phyloP scores from a whole-genome alignment of 2,113 vertebrate genomes.

The Antechinus stuartii region DNA sequence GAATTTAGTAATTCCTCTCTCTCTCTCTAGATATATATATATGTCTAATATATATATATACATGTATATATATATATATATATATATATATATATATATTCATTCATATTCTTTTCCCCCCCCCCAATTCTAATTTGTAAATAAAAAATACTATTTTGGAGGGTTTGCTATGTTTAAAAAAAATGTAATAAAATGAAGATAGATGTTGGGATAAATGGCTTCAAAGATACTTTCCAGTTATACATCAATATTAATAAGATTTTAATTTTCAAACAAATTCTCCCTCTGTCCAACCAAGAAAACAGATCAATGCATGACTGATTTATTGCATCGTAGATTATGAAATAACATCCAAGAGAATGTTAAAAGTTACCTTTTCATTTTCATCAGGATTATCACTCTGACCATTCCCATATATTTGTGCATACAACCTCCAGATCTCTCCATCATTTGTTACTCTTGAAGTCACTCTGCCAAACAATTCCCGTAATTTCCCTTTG shows the following conservation, averaged over 20 bases:
- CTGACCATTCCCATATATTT: conserved; percentile 89
- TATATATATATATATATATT: too few species aligned
- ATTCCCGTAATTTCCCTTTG: conserved; percentile 88
- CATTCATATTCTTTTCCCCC: too few species aligned
- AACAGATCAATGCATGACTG: neutral
- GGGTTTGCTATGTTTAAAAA: neutral
- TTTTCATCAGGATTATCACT: conserved; percentile 87
- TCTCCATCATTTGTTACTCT: conserved; percentile 89
- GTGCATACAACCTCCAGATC: conserved; percentile 93
- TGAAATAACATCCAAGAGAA: neutral
- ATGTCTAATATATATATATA: too few species aligned
- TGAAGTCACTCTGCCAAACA: conserved; percentile 93
- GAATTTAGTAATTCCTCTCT: too few species aligned
- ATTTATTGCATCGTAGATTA: neutral
- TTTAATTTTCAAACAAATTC: conserved; percentile 34
- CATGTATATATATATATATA: too few species aligned
- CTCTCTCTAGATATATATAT: too few species aligned
- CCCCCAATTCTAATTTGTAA: neutral
- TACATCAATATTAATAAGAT: neutral
- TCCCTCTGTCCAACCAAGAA: conserved; percentile 11
- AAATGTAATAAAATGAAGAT: neutral
- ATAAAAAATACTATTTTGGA: neutral
- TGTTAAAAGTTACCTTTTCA: conserved; percentile 88
- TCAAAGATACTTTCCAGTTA: neutral
- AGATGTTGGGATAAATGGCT: neutral